These are phyloP conservation scores for Zhuqinia jingwanae DNA, from an alignment of 2,888 invertebrate species.

Conservation along the genomic window DNA sequence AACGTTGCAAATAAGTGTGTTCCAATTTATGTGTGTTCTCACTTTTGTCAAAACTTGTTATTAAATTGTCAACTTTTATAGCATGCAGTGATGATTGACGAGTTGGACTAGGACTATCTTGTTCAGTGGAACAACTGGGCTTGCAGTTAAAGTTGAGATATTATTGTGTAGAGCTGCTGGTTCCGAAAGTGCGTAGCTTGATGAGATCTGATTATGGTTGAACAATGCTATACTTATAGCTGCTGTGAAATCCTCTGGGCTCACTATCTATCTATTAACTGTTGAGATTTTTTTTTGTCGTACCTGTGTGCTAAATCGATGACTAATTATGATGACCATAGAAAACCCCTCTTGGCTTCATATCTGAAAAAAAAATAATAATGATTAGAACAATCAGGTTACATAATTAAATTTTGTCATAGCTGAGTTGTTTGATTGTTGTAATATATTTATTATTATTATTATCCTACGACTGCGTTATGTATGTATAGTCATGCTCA, in stretches of 20 bases:
- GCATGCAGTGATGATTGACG: background rate
- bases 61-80: constrained; percentile 37
- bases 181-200: background rate
- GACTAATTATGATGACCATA: constrained; percentile 21
- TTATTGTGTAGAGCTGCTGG: background rate
- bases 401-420: background rate
- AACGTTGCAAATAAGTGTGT: background rate
- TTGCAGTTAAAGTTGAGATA: background rate
- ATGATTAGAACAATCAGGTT: background rate
- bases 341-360: constrained; percentile 4
- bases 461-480: too few species aligned
- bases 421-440: background rate
- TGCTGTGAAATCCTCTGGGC: background rate
- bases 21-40: constrained; percentile 41
- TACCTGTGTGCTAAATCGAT: background rate
- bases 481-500: too few species aligned
- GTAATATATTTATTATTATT: too few species aligned
- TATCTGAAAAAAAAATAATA: constrained; percentile 32
- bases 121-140: background rate
- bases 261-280: too few species aligned
- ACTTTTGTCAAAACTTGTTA: constrained; percentile 36
- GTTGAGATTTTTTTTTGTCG: background rate
- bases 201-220: constrained; percentile 14
- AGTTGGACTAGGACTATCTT: background rate
- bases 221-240: background rate